Percentiles rank a stretch among this genome's conserved stretches.
phyloP scores from a whole-genome alignment of 2,797 vertebrate species.

The Anguilla megastoma region DNA sequence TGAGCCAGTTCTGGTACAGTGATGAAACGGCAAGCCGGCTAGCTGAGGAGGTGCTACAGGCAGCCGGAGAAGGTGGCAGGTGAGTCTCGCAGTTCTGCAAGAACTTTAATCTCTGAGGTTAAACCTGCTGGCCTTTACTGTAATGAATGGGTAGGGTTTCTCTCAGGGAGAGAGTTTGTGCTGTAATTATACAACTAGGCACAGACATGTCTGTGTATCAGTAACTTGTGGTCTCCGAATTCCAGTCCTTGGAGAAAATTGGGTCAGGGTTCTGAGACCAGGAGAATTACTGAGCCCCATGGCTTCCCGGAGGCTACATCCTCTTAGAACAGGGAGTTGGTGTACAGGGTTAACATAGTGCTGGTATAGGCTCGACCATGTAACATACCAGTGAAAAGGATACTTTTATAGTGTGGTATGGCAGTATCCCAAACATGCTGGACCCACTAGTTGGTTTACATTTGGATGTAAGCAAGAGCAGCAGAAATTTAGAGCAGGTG shows the following conservation, averaged over 20 bases:
- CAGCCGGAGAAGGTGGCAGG: constrained; percentile 85
- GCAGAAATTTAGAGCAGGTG: background rate
- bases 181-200: background rate
- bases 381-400: background rate
- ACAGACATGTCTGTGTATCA: background rate
- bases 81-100: constrained; percentile 54
- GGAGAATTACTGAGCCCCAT: background rate
- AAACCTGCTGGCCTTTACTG: background rate
- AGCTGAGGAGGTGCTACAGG: constrained; percentile 77
- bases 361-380: background rate
- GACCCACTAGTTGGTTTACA: background rate
- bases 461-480: background rate
- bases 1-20: constrained; percentile 98
- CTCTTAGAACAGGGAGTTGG: background rate
- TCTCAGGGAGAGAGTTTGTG: background rate
- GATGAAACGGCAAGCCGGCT: constrained; percentile 81
- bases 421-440: background rate
- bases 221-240: background rate
- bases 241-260: background rate
- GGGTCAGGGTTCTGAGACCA: background rate
- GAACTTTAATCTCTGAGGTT: background rate
- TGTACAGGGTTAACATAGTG: background rate
- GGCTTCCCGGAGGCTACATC: background rate
- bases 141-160: background rate
- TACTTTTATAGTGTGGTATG: background rate